A percentile compares a stretch with the other conserved stretches of the same genome.
Conservation (phyloP, 2,797 vertebrate species). For the Trichosurus vulpecula region DNA sequence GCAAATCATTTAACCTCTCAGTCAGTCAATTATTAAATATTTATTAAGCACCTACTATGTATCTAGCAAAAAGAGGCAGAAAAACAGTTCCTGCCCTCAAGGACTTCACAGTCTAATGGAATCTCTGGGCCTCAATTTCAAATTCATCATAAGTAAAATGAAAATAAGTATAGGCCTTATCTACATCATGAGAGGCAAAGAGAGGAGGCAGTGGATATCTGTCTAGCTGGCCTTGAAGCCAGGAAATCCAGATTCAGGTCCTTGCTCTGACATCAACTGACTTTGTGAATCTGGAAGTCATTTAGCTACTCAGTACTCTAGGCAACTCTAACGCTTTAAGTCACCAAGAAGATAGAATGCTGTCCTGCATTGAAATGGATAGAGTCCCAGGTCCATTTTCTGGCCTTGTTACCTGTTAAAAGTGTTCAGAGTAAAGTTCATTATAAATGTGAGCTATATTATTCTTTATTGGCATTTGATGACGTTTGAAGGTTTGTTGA, state of each 20-base stretch:
- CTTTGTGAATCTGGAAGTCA: neutral
- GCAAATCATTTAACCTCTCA: neutral
- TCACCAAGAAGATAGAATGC: neutral
- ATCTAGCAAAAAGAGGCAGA: neutral
- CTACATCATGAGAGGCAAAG: neutral
- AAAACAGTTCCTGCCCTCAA: neutral
- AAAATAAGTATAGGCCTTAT: neutral
- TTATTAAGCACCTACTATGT: neutral
- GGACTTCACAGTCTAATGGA: neutral
- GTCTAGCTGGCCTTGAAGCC: neutral
- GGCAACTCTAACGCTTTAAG: neutral
- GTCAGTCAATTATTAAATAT: neutral
- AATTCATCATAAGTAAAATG: neutral
- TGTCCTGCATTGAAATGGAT: neutral
- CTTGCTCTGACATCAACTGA: neutral
- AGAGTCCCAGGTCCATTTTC: neutral
- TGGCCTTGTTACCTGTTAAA: neutral
- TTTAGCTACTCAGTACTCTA: neutral
- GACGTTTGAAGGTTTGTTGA: slow-evolving; percentile 30
- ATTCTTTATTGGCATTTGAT: neutral
- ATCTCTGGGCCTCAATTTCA: neutral
- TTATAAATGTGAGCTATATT: neutral
- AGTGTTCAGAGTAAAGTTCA: neutral
- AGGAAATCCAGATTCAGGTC: neutral
- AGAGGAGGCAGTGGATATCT: neutral